Percentiles rank a stretch among this genome's conserved stretches.
Evolutionary conservation across 1,140 invertebrate species (phyloP).

Genomic region (Lepidurus packardi): DNA sequence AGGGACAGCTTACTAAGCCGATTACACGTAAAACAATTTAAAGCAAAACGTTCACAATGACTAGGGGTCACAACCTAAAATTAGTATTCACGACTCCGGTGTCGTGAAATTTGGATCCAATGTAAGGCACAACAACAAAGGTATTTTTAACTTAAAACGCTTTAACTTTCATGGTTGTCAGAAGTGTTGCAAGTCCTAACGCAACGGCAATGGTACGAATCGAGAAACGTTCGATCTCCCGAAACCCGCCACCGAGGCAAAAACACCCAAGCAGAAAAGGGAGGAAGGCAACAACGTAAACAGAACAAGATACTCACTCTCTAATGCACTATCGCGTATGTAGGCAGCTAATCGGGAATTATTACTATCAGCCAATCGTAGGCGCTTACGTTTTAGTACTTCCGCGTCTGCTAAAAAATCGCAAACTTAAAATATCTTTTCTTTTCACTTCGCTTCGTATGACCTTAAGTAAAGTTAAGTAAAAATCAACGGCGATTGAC

Average conservation of each 20-base stretch:
- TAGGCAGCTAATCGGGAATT: slow-evolving; percentile 31
- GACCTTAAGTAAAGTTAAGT: too few relatives aligned
- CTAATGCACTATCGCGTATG: slow-evolving; percentile 32
- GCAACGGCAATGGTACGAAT: background rate
- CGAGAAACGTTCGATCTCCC: background rate
- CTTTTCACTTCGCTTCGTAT: too few relatives aligned
- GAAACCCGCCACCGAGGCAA: slow-evolving; percentile 3
- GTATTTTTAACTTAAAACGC: background rate
- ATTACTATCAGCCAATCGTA: slow-evolving; percentile 36
- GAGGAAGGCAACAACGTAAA: background rate
- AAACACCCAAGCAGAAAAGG: background rate
- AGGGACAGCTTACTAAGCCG: background rate
- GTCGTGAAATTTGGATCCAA: background rate
- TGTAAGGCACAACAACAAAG: background rate
- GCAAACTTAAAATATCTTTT: slow-evolving; percentile 17
- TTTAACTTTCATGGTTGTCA: background rate
- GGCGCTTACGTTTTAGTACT: slow-evolving; percentile 37
- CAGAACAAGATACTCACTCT: slow-evolving; percentile 30
- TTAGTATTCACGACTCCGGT: background rate
- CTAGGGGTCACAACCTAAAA: slow-evolving; percentile 2
- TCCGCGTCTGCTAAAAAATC: slow-evolving; percentile 34
- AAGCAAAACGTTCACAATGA: slow-evolving; percentile 8
- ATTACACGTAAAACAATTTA: background rate
- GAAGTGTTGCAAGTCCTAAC: background rate
- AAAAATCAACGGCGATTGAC: slow-evolving; percentile 15